A percentile compares a stretch with the other conserved stretches of the same genome.
Evolutionary conservation across 53 echinoderm and acorn worm genomes (phyloP).

Genomic region (Zoroaster sp.): DNA sequence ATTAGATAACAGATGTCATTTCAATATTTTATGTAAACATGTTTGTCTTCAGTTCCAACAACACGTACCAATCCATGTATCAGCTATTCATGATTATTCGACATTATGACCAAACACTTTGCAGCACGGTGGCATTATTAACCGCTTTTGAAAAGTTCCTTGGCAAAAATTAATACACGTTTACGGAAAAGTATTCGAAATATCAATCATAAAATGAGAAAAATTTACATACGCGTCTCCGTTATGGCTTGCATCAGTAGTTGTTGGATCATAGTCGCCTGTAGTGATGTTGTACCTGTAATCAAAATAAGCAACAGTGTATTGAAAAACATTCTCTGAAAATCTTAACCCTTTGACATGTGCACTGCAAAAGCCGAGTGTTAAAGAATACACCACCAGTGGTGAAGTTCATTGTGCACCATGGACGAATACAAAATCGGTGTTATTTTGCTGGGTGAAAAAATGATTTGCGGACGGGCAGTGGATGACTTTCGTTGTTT

Average conservation of each 20-base stretch:
- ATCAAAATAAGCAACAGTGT: not conserved
- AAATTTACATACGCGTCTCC: slow-evolving; percentile 77
- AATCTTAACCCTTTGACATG: not conserved
- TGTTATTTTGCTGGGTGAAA: too few relatives aligned
- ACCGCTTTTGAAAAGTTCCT: not conserved
- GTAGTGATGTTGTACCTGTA: slow-evolving; percentile 95
- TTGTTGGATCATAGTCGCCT: slow-evolving; percentile 93
- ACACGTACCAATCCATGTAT: not conserved
- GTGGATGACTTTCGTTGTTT: not conserved
- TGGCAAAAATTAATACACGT: not conserved
- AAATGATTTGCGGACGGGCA: not conserved
- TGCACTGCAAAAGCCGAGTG: not conserved
- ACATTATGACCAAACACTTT: not conserved
- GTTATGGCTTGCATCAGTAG: slow-evolving; percentile 75
- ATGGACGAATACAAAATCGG: too few relatives aligned
- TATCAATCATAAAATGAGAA: not conserved
- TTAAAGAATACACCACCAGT: too few relatives aligned
- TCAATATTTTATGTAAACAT: not conserved
- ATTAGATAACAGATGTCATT: too few relatives aligned
- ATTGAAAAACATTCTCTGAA: not conserved
- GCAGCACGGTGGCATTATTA: not conserved
- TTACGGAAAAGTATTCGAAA: not conserved
- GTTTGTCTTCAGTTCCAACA: not conserved
- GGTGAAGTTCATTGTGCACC: too few relatives aligned
- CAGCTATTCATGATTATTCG: not conserved